Conservation (phyloP, 2,113 vertebrate species). For the Mirounga angustirostris region DNA sequence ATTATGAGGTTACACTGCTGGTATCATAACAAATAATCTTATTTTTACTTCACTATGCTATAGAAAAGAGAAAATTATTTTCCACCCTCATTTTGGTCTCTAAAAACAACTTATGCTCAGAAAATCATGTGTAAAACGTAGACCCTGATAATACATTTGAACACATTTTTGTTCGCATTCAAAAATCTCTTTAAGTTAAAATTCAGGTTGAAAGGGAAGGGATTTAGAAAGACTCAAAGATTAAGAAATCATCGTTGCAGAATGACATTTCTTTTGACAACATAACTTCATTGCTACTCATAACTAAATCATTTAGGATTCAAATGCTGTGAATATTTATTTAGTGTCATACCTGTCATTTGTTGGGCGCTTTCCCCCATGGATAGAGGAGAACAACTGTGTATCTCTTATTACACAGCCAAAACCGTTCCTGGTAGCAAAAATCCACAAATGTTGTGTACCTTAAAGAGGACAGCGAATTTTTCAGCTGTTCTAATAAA, state of each 20-base stretch:
- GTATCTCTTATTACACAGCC: slow-evolving; percentile 1
- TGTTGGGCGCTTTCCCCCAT: slow-evolving; percentile 5
- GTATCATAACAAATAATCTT: slow-evolving; percentile 17
- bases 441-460: background rate
- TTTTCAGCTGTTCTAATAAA: slow-evolving; percentile 29
- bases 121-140: slow-evolving; percentile 3
- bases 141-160: background rate
- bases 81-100: background rate
- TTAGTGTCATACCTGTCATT: slow-evolving; percentile 61
- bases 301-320: slow-evolving; percentile 75
- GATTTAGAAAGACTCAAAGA: slow-evolving; percentile 56
- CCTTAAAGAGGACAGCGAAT: background rate
- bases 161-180: slow-evolving; percentile 51
- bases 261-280: slow-evolving; percentile 71
- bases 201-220: slow-evolving; percentile 49
- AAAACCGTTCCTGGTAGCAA: slow-evolving; percentile 29
- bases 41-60: background rate
- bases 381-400: background rate
- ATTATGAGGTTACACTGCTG: background rate
- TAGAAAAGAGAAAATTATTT: slow-evolving; percentile 43
- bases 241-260: slow-evolving; percentile 51
- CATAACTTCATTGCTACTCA: slow-evolving; percentile 50
- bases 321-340: slow-evolving; percentile 71
- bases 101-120: background rate
- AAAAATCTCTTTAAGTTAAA: slow-evolving; percentile 54